Conservation (phyloP, 2,113 vertebrate species). For the Apeltes quadracus region DNA sequence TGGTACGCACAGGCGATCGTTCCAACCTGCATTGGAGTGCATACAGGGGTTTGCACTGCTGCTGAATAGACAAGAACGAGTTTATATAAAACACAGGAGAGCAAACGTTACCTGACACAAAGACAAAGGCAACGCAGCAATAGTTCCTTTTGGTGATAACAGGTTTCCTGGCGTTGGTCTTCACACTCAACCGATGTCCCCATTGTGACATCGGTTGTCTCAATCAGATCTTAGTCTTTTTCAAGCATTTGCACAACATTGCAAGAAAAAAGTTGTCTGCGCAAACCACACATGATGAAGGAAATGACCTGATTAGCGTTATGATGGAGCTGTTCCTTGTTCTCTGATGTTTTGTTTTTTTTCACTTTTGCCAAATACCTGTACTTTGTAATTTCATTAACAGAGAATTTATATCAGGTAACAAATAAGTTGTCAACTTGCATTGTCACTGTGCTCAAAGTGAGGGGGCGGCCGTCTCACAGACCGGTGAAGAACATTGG, state of each 20-base stretch:
- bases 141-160: background rate
- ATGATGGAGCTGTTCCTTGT: no score
- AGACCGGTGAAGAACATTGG: constrained; percentile 29
- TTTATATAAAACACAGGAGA: background rate
- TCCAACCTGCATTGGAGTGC: no score
- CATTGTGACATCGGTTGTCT: no score
- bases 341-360: background rate
- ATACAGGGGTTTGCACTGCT: no score
- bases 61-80: background rate
- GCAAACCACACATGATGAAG: background rate
- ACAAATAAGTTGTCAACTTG: constrained; percentile 10
- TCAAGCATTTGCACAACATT: background rate
- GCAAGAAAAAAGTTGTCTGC: background rate
- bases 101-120: background rate
- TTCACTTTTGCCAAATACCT: background rate
- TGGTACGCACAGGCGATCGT: no score
- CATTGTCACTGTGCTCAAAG: constrained; percentile 10
- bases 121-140: background rate
- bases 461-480: constrained; percentile 4
- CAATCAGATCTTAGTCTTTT: background rate
- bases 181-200: no score
- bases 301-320: background rate
- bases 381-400: background rate
- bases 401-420: constrained; percentile 3
- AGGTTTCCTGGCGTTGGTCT: background rate